Percentiles rank a stretch among this genome's conserved stretches.
These are phyloP conservation scores for Gastrophysa polygoni DNA, from an alignment of 2,888 invertebrate genomes.

Conservation along the genomic window DNA sequence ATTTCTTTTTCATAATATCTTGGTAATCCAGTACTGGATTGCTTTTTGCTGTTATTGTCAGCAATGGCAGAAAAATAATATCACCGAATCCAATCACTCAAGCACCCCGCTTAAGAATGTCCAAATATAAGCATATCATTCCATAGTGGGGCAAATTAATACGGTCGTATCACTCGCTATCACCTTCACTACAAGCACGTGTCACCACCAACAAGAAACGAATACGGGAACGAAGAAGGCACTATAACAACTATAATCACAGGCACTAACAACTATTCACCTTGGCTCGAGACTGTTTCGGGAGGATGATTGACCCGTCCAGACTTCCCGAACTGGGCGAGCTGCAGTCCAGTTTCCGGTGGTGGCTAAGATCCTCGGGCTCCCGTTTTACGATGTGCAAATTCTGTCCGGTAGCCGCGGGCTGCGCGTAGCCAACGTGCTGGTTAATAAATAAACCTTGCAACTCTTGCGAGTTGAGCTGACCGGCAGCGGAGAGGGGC, in stretches of 20 bases:
- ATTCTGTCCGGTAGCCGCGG: constrained; percentile 60
- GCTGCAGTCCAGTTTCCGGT: constrained; percentile 69
- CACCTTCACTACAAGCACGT: constrained; percentile 25
- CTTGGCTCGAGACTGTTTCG: constrained; percentile 64
- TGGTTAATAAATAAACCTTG: constrained; percentile 64
- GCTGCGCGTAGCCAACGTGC: constrained; percentile 66
- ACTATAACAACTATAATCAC: constrained; percentile 17
- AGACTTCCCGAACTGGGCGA: constrained; percentile 61
- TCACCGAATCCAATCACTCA: constrained; percentile 12
- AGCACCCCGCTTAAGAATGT: constrained; percentile 39
- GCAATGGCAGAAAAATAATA: constrained; percentile 28
- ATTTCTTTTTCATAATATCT: not conserved
- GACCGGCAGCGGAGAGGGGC: constrained; percentile 59
- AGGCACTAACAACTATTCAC: constrained; percentile 52
- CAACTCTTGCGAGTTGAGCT: constrained; percentile 67
- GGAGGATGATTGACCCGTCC: constrained; percentile 65
- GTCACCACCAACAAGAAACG: constrained; percentile 32
- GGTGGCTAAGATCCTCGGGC: constrained; percentile 79
- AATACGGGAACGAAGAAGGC: not conserved
- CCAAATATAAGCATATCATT: constrained; percentile 43
- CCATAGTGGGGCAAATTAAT: constrained; percentile 28
- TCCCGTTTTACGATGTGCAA: constrained; percentile 78
- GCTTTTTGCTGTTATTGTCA: not conserved
- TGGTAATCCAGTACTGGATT: not conserved
- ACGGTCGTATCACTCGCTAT: constrained; percentile 7